Evolutionary conservation across 2,797 vertebrate species (phyloP).

Genomic region (Valencia hispanica): DNA sequence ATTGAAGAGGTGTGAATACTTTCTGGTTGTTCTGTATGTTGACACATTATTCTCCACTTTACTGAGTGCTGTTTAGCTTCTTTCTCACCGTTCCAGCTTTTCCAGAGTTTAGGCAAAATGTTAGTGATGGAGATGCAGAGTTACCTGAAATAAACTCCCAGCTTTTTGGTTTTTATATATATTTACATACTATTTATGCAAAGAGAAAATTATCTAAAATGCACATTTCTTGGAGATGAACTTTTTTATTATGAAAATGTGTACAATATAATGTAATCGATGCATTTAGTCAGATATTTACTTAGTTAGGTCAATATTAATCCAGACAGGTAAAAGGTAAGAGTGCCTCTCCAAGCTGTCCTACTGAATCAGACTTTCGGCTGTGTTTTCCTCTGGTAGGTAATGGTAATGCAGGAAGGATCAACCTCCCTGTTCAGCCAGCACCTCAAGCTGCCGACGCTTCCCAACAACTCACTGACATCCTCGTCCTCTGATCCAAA

Average conservation of each 20-base stretch:
- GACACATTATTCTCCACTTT: too few relatives aligned
- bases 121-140: not conserved
- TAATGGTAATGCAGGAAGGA: slow-evolving; percentile 93
- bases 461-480: slow-evolving; percentile 85
- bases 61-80: too few relatives aligned
- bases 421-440: slow-evolving; percentile 86
- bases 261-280: not conserved
- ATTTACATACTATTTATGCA: not conserved
- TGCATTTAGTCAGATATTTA: not conserved
- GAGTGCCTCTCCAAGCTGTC: not conserved
- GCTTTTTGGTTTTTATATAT: not conserved
- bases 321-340: not conserved
- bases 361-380: not conserved
- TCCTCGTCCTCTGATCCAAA: slow-evolving; percentile 85
- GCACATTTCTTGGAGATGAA: too few relatives aligned
- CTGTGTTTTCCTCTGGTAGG: slow-evolving; percentile 67
- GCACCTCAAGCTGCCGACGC: slow-evolving; percentile 87
- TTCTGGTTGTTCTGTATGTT: too few relatives aligned
- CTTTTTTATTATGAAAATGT: not conserved
- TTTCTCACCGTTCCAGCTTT: not conserved
- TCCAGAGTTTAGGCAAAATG: not conserved
- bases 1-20: too few relatives aligned
- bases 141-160: not conserved
- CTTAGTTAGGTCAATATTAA: too few relatives aligned
- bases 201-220: not conserved